Base-by-base conservation (phyloP, 1,140 invertebrate species). In the Cyrtorhinus lividipennis region DNA sequence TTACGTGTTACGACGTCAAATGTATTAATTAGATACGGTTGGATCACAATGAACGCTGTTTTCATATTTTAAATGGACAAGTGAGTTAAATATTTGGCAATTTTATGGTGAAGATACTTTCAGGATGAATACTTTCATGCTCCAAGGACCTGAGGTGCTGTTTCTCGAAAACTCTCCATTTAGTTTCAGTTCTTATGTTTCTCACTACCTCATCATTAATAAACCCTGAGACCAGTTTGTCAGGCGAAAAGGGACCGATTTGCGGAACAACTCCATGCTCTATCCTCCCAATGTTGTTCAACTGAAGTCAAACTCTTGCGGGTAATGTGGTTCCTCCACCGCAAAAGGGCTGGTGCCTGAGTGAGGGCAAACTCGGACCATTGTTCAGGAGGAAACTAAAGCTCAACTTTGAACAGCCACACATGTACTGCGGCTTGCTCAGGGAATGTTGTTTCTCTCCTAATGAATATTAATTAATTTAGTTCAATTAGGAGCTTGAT, bases 291-390 rank as follows among this genome's bases (percentile, higher is more conserved):
- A 22, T 22, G 48, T 20, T 53, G 48, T 20, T 53, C 20, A 53
- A 53, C 48, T 53, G 48, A 53, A 53, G 48, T 53, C 48, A 53
- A 53, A 53, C 48, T 53, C 48, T 22, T 53, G 48, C 48, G 48
- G 48, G 48, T 22, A 53, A 20, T 53, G 48, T 22, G 48, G 48
- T 53, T 53, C 48, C 48, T 53, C 20, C 18, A 22, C 48, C 48
- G 48, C 48, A 53, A 53, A 53, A 20, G 48, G 48, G 48, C 5
- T 53, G 48, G 20, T 5, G 12, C 10, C 48, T 53, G 48, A 20
- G 20, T n/a, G 48, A 53, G 48, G 48, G 48, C 20, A 20, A 53
- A 53, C 48, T 53, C 48, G 48, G 20, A 53, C 48, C 48, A 22
- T 53, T 53, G 48, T 53, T 53, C 20, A 53, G 48, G 48, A 53